Evolutionary conservation across 2,113 vertebrate species (phyloP).

Genomic region (Synchiropus splendidus): DNA sequence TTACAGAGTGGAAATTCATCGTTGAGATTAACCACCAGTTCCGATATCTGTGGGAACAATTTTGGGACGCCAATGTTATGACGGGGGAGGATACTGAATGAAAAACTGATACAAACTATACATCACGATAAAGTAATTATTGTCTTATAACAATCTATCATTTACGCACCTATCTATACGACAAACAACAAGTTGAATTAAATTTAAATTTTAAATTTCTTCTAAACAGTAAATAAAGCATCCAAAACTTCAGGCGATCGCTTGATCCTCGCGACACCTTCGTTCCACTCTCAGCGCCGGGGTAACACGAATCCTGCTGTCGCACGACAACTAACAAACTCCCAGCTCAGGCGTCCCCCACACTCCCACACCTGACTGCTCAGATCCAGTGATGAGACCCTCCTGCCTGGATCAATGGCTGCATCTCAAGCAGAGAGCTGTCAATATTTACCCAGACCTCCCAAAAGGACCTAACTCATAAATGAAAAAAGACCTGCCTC

Average conservation of each 20-base stretch:
- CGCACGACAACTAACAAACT: conserved; percentile 33
- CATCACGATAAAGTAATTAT: no score
- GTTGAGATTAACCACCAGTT: no score
- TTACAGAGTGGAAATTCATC: no score
- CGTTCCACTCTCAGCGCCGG: conserved; percentile 34
- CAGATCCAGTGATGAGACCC: conserved; percentile 62
- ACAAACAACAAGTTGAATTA: no score
- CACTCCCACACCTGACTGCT: conserved; percentile 56
- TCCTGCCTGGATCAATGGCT: conserved; percentile 47
- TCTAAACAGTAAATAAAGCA: background rate
- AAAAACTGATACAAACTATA: no score
- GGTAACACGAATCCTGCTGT: conserved; percentile 51
- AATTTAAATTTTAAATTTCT: no score
- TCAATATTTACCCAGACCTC: conserved; percentile 68
- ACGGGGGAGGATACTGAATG: no score
- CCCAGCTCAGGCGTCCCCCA: conserved; percentile 41
- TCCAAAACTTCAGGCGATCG: conserved; percentile 1
- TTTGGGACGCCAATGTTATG: no score
- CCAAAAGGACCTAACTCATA: conserved; percentile 52
- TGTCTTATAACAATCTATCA: no score
- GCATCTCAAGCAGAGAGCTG: conserved; percentile 48
- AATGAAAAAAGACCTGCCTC: conserved; percentile 61
- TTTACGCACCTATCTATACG: no score
- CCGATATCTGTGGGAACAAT: no score
- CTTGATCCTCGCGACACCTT: conserved; percentile 36